These are phyloP conservation scores for Bursaphelenchus okinawaensis DNA, from an alignment of 2,888 invertebrate species.

Conservation along the genomic window DNA sequence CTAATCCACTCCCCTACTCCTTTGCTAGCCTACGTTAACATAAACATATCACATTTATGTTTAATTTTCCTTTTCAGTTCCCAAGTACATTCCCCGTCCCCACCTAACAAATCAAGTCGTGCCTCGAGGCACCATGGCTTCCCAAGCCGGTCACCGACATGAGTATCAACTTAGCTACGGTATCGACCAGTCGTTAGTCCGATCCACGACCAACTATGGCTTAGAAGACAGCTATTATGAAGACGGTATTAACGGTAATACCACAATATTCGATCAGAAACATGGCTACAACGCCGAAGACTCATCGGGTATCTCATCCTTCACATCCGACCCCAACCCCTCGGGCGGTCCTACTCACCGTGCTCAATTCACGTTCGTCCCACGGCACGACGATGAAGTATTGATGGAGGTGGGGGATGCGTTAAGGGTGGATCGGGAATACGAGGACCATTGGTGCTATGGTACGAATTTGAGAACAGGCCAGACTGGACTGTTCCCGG, in stretches of 20 bases:
- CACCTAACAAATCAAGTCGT: background rate
- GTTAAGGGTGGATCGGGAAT: slow-evolving; percentile 77
- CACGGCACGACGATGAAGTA: slow-evolving; percentile 88
- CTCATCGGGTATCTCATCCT: slow-evolving; percentile 53
- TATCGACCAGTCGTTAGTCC: slow-evolving; percentile 33
- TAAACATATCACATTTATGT: no score
- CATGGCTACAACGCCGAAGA: slow-evolving; percentile 35
- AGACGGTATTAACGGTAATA: slow-evolving; percentile 53
- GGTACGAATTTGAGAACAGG: slow-evolving; percentile 91
- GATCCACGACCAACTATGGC: slow-evolving; percentile 16
- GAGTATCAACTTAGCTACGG: slow-evolving; percentile 34
- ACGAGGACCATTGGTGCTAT: slow-evolving; percentile 95
- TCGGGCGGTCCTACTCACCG: slow-evolving; percentile 42
- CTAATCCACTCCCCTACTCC: no score
- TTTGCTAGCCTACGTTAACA: no score
- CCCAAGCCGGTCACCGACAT: slow-evolving; percentile 3
- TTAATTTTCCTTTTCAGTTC: background rate
- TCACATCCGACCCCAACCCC: slow-evolving; percentile 41
- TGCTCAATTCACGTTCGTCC: slow-evolving; percentile 88
- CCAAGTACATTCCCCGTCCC: background rate
- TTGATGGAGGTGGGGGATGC: slow-evolving; percentile 95
- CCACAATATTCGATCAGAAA: slow-evolving; percentile 6
- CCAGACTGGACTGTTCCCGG: slow-evolving; percentile 88
- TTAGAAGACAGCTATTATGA: slow-evolving; percentile 54
- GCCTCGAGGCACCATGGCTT: slow-evolving; percentile 8